A percentile compares a stretch with the other conserved stretches of the same genome.
These are phyloP conservation scores for Leuctra nigra DNA, from an alignment of 2,888 invertebrate species.

Conservation along the genomic window DNA sequence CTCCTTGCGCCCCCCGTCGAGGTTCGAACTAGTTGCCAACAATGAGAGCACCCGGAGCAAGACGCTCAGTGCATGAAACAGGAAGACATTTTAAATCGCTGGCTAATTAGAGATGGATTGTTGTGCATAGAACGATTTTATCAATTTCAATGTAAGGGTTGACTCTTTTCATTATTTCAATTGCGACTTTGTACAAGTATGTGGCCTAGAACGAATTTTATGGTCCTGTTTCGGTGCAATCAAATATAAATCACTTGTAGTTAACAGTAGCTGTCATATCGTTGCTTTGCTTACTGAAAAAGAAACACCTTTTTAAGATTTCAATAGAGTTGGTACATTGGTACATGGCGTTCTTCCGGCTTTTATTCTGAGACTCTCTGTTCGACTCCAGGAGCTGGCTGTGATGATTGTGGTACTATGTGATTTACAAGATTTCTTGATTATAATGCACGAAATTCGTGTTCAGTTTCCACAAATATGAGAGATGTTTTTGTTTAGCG, in stretches of 20 bases:
- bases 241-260: not conserved
- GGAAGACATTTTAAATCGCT: not conserved
- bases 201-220: slow-evolving; percentile 2
- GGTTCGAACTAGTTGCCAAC: slow-evolving; percentile 9
- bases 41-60: not conserved
- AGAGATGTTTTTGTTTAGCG: too few species aligned
- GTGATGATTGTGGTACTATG: too few species aligned
- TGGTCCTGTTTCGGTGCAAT: not conserved
- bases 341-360: too few species aligned
- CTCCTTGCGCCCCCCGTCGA: slow-evolving; percentile 10
- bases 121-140: not conserved
- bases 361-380: too few species aligned
- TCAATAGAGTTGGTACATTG: too few species aligned
- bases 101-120: slow-evolving; percentile 6
- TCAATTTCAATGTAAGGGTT: not conserved
- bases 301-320: too few species aligned
- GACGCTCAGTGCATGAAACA: not conserved
- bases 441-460: too few species aligned
- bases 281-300: too few species aligned
- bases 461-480: too few species aligned
- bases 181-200: not conserved
- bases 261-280: too few species aligned
- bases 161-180: not conserved
- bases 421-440: too few species aligned
- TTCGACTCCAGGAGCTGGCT: too few species aligned